A percentile compares a stretch with the other conserved stretches of the same genome.
Evolutionary conservation across 2,113 vertebrate genomes (phyloP).

Genomic region (Bubo scandiacus): DNA sequence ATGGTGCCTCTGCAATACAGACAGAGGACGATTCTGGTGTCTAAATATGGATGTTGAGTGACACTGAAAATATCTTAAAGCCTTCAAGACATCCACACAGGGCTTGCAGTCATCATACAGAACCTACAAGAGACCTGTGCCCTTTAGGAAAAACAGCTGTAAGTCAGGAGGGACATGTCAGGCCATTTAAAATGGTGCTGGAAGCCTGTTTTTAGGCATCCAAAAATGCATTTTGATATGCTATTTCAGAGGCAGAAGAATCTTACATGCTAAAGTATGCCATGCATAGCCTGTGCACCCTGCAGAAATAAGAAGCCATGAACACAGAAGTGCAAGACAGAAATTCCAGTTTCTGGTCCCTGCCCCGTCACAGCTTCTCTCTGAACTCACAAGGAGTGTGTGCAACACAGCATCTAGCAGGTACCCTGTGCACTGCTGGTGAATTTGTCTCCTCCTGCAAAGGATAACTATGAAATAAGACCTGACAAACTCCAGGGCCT

Average conservation of each 20-base stretch:
- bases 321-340: neutral
- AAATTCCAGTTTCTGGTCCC: neutral
- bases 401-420: neutral
- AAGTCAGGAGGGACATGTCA: neutral
- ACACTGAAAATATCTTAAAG: neutral
- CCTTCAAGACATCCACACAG: neutral
- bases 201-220: neutral
- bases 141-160: neutral
- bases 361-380: neutral
- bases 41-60: neutral
- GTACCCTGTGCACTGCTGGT: too few relatives aligned
- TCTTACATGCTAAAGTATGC: neutral
- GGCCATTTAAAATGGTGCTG: neutral
- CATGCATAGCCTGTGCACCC: neutral
- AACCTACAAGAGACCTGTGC: neutral
- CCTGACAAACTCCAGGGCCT: neutral
- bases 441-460: neutral
- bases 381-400: accelerated
- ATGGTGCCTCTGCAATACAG: neutral
- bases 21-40: neutral
- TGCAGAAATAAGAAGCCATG: neutral
- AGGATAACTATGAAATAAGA: neutral
- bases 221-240: neutral
- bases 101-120: neutral
- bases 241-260: neutral